These are phyloP conservation scores for Oenanthe melanoleuca DNA, from an alignment of 2,113 vertebrate genomes.

Conservation along the genomic window DNA sequence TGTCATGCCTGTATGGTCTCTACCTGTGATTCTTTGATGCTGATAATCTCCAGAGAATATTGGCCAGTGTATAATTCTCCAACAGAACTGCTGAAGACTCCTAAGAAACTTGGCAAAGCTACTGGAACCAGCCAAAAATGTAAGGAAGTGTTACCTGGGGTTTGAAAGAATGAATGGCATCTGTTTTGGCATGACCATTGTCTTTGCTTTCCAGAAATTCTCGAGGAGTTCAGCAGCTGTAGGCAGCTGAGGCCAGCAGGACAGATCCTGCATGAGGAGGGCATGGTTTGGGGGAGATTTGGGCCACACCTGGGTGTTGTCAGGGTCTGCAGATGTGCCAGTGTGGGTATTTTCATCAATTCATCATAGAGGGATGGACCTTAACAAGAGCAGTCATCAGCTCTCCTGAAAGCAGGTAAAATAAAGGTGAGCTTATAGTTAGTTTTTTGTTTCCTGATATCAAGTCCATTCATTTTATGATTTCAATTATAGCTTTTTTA, in stretches of 20 bases:
- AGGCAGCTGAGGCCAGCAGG: no score
- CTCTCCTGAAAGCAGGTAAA: not conserved
- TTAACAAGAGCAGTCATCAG: not conserved
- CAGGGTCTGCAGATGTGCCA: not conserved
- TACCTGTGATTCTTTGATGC: not conserved
- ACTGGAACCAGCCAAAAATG: not conserved
- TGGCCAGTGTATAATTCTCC: not conserved
- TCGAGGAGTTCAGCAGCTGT: accelerated
- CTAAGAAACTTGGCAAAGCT: not conserved
- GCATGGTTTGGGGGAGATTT: not conserved
- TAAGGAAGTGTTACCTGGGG: not conserved
- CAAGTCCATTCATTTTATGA: not conserved
- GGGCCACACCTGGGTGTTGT: not conserved
- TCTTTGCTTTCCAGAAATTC: not conserved
- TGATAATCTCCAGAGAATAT: not conserved
- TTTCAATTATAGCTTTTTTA: not conserved
- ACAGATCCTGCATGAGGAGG: accelerated
- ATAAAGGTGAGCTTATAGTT: not conserved
- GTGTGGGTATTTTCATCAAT: not conserved
- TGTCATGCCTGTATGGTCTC: not conserved
- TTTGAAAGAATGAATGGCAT: not conserved
- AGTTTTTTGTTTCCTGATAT: not conserved
- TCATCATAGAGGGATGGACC: not conserved
- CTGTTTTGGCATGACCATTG: accelerated
- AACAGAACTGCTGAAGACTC: not conserved